Percentiles rank a stretch among this genome's conserved stretches.
Conservation (phyloP, 2,797 vertebrate species). For the Xenops minutus region DNA sequence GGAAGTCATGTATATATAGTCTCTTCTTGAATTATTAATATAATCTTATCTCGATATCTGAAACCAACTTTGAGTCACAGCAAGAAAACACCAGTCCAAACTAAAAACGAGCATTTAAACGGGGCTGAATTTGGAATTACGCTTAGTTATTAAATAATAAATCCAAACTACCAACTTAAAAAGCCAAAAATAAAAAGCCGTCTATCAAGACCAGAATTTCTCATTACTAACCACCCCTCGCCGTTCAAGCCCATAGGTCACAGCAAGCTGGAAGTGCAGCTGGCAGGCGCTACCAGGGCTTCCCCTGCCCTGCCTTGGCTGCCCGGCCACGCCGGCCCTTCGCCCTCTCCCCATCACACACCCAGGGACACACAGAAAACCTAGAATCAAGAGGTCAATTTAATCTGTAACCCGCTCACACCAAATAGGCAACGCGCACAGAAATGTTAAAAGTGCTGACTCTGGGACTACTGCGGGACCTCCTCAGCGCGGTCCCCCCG, state of each 20-base stretch:
- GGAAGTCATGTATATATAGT: neutral
- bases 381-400: neutral
- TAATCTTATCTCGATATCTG: neutral
- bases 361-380: neutral
- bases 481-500: neutral
- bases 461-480: neutral
- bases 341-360: neutral
- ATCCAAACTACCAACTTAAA: neutral
- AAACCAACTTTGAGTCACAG: neutral
- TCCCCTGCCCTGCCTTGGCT: neutral
- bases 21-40: neutral
- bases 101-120: neutral
- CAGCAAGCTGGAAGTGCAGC: neutral
- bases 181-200: neutral
- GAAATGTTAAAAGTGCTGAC: neutral
- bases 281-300: neutral
- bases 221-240: neutral
- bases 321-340: neutral
- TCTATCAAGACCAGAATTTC: neutral
- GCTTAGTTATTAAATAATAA: neutral
- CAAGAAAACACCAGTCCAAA: neutral
- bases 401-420: neutral
- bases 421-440: neutral
- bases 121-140: neutral
- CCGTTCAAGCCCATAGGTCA: rapidly evolving